These are phyloP conservation scores for Drosophila planitibia DNA, from an alignment of 2,888 invertebrate species.

Conservation along the genomic window DNA sequence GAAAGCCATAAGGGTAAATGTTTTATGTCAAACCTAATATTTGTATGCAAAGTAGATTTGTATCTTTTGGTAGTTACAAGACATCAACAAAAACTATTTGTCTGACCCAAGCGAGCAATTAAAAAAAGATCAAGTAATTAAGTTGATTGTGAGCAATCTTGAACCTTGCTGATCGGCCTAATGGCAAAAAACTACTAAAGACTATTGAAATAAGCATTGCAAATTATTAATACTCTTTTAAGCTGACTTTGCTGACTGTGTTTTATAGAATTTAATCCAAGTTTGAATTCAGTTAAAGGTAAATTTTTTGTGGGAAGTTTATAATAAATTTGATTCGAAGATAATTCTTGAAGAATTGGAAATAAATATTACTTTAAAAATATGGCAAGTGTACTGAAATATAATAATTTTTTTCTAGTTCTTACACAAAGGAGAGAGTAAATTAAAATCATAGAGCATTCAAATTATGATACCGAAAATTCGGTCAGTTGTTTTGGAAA, in stretches of 20 bases:
- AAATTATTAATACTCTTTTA: neutral
- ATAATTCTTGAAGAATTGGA: neutral
- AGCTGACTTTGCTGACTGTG: neutral
- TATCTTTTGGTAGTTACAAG: conserved; percentile 1
- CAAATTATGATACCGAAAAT: conserved; percentile 9
- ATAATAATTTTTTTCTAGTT: neutral
- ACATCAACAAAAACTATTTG: conserved; percentile 1
- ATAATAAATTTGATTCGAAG: neutral
- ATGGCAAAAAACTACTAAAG: neutral
- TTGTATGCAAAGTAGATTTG: neutral
- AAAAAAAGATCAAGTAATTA: conserved; percentile 29
- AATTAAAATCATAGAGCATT: neutral
- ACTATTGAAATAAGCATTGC: neutral
- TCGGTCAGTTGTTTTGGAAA: conserved; percentile 8
- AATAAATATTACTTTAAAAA: neutral
- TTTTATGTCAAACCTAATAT: neutral
- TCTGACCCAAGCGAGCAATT: conserved; percentile 21
- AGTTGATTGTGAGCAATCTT: conserved; percentile 19
- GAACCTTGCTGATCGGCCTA: conserved; percentile 21
- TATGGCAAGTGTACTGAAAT: neutral
- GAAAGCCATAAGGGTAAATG: conserved; percentile 7
- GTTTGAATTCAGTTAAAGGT: neutral
- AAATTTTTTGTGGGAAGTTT: neutral
- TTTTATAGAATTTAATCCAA: neutral
- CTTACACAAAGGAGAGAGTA: neutral